Evolutionary conservation across 2,888 invertebrate genomes (phyloP).

Genomic region (Troides oblongomaculatus): DNA sequence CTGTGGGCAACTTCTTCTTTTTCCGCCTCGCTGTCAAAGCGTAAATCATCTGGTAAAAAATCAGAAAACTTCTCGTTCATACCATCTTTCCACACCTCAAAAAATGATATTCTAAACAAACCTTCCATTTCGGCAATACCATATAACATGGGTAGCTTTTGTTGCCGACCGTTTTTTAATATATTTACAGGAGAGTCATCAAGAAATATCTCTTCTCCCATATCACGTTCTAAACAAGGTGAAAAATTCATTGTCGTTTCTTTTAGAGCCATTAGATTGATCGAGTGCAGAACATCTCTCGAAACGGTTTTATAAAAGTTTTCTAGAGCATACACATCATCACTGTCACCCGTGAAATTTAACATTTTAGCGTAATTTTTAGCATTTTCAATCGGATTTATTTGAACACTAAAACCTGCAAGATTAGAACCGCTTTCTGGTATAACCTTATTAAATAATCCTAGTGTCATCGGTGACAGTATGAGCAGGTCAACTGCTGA

Average conservation of each 20-base stretch:
- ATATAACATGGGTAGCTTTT: constrained; percentile 48
- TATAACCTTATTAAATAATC: constrained; percentile 54
- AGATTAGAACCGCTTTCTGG: constrained; percentile 50
- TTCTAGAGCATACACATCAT: constrained; percentile 46
- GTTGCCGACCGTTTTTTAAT: constrained; percentile 45
- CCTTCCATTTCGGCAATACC: constrained; percentile 52
- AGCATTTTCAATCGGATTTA: constrained; percentile 51
- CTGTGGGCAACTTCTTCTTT: constrained; percentile 42
- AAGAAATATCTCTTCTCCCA: constrained; percentile 44
- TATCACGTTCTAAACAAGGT: constrained; percentile 46
- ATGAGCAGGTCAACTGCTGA: constrained; percentile 51
- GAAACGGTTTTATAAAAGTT: constrained; percentile 50
- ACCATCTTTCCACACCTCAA: constrained; percentile 42
- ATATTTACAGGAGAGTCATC: constrained; percentile 46
- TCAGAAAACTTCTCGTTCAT: constrained; percentile 54
- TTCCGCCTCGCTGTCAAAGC: constrained; percentile 45
- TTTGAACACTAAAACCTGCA: constrained; percentile 44
- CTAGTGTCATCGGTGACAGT: constrained; percentile 48
- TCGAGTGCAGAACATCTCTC: constrained; percentile 39
- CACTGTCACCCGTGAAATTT: constrained; percentile 43
- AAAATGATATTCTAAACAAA: constrained; percentile 35
- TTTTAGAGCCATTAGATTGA: constrained; percentile 28
- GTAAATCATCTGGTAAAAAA: constrained; percentile 50
- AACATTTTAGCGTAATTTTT: constrained; percentile 45
- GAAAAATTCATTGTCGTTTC: constrained; percentile 38